These are phyloP conservation scores for Delphinapterus leucas DNA, from an alignment of 2,113 vertebrate species.

Conservation along the genomic window DNA sequence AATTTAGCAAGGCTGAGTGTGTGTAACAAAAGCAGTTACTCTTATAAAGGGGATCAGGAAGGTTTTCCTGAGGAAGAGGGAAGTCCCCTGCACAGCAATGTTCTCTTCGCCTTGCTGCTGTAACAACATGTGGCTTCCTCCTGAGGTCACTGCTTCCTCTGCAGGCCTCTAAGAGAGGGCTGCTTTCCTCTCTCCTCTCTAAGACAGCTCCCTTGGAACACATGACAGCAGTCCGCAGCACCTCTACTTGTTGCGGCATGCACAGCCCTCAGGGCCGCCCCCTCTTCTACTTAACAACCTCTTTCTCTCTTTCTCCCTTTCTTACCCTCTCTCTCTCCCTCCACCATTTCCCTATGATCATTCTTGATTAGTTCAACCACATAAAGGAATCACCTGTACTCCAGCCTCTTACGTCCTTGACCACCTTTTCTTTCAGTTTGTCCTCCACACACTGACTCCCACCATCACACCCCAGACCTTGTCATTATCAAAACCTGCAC, in stretches of 20 bases:
- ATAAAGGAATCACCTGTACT: background rate
- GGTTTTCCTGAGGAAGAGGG: background rate
- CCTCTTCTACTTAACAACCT: background rate
- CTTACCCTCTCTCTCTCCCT: background rate
- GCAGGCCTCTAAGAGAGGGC: background rate
- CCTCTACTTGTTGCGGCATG: background rate
- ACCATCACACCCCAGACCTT: background rate
- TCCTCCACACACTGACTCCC: background rate
- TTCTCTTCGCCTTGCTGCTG: background rate
- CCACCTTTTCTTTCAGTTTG: background rate
- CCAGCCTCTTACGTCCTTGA: background rate
- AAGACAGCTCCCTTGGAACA: background rate
- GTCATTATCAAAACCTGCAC: background rate
- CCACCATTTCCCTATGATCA: background rate
- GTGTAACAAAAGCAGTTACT: background rate
- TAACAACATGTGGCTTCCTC: background rate
- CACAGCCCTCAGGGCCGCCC: too few species aligned
- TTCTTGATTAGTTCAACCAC: background rate
- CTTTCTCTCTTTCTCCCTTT: background rate
- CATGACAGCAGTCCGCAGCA: accelerated
- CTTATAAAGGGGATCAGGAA: background rate
- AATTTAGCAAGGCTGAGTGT: background rate
- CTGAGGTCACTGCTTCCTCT: background rate
- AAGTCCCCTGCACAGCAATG: background rate
- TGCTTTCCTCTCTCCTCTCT: background rate